These are phyloP conservation scores for Empidonax alnorum DNA, from an alignment of 2,113 vertebrate species.

Conservation along the genomic window DNA sequence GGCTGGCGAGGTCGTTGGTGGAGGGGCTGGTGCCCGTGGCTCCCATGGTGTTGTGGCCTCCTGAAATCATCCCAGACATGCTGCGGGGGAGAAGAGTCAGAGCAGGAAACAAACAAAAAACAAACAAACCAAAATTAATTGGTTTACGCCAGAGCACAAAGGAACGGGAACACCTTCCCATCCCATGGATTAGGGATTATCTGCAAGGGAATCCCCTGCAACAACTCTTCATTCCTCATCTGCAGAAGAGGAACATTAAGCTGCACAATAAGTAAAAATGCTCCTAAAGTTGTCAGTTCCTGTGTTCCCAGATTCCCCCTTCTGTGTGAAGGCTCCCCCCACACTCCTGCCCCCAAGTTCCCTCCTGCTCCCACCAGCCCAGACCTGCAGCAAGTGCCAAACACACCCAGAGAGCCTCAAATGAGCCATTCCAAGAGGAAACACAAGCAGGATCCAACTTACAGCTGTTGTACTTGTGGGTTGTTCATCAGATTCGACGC, in stretches of 20 bases:
- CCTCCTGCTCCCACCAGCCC: not conserved
- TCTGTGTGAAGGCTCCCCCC: not conserved
- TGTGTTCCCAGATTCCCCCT: not conserved
- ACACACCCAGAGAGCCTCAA: not conserved
- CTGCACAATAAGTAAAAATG: not conserved
- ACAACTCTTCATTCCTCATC: not conserved
- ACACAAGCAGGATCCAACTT: conserved; percentile 61
- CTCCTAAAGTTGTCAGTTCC: accelerated
- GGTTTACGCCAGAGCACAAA: accelerated
- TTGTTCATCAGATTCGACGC: conserved; percentile 95
- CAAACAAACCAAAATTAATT: not conserved
- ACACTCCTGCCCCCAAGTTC: not conserved
- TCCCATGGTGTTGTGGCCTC: conserved; percentile 80
- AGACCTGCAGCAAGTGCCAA: not conserved
- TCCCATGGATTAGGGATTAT: accelerated
- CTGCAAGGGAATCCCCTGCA: not conserved
- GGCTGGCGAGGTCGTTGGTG: conserved; percentile 87
- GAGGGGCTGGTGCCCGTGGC: conserved; percentile 67
- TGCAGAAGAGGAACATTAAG: not conserved
- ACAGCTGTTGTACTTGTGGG: conserved; percentile 95
- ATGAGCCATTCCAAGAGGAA: not conserved
- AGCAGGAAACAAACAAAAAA: not conserved
- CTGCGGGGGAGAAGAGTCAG: conserved; percentile 48
- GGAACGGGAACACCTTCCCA: not conserved
- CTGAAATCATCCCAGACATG: conserved; percentile 96